These are phyloP conservation scores for Pseudomugil gertrudae DNA, from an alignment of 2,797 vertebrate species.

Conservation along the genomic window DNA sequence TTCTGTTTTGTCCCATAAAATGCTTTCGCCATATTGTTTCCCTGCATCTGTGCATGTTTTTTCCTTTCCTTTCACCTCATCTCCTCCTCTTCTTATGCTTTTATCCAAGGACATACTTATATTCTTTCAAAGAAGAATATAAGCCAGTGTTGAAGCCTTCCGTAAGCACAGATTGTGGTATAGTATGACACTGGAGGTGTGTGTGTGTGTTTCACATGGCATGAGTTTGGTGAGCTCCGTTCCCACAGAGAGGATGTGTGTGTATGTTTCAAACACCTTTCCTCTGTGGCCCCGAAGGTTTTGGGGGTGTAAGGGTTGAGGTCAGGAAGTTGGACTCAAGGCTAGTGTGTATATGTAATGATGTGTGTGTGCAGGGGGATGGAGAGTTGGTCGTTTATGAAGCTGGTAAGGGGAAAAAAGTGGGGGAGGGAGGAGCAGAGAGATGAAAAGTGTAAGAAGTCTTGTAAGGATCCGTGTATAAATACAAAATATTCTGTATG, in stretches of 20 bases:
- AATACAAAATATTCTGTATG: not conserved
- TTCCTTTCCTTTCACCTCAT: constrained; percentile 27
- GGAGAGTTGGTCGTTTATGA: constrained; percentile 37
- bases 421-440: constrained; percentile 29
- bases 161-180: constrained; percentile 53
- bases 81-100: constrained; percentile 29
- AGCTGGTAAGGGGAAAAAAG: constrained; percentile 41
- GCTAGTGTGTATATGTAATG: constrained; percentile 29
- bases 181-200: constrained; percentile 65
- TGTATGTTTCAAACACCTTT: constrained; percentile 71
- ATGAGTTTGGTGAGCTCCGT: constrained; percentile 39
- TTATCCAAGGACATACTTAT: constrained; percentile 51
- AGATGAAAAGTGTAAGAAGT: constrained; percentile 29
- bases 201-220: constrained; percentile 24
- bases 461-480: constrained; percentile 6
- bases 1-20: constrained; percentile 14
- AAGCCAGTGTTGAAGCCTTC: constrained; percentile 53
- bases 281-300: constrained; percentile 61
- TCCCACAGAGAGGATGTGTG: constrained; percentile 65
- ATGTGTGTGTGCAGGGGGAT: constrained; percentile 8
- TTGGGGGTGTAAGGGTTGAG: constrained; percentile 47
- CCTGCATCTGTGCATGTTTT: constrained; percentile 17
- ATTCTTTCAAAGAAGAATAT: constrained; percentile 62
- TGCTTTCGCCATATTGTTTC: constrained; percentile 2
- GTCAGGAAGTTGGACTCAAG: constrained; percentile 49